Evolutionary conservation across 2,888 invertebrate species (phyloP).

Genomic region (Loripinus fragilis): DNA sequence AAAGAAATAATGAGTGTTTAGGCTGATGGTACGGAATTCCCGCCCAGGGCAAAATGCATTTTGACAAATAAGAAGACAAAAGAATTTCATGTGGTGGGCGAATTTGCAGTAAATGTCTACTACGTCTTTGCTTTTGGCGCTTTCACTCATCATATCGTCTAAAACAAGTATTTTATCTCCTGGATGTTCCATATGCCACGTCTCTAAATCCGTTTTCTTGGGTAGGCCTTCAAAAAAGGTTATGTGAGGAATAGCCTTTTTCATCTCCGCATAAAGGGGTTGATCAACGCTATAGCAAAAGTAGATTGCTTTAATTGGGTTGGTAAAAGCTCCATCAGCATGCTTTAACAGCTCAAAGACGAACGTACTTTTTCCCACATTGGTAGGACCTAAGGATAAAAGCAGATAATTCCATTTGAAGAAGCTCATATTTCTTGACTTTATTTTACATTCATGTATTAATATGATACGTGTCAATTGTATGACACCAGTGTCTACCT

Average conservation of each 20-base stretch:
- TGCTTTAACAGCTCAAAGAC: slow-evolving; percentile 46
- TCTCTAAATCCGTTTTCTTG: slow-evolving; percentile 35
- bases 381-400: slow-evolving; percentile 30
- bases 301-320: slow-evolving; percentile 41
- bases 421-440: background rate
- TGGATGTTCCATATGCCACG: slow-evolving; percentile 42
- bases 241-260: slow-evolving; percentile 42
- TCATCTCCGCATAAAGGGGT: slow-evolving; percentile 52
- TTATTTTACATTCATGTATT: background rate
- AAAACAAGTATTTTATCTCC: slow-evolving; percentile 41
- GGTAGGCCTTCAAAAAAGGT: slow-evolving; percentile 49
- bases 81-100: slow-evolving; percentile 53
- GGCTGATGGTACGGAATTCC: slow-evolving; percentile 51
- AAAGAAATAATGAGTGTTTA: slow-evolving; percentile 58
- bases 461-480: slow-evolving; percentile 5
- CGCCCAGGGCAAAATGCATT: slow-evolving; percentile 46
- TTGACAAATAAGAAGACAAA: slow-evolving; percentile 56
- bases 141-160: slow-evolving; percentile 47
- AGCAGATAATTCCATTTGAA: background rate
- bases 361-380: slow-evolving; percentile 47
- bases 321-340: slow-evolving; percentile 41
- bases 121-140: slow-evolving; percentile 41
- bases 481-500: background rate
- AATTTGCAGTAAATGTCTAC: slow-evolving; percentile 51
- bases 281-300: slow-evolving; percentile 57